These are phyloP conservation scores for Notothenia rossii DNA, from an alignment of 2,113 vertebrate genomes.

Conservation along the genomic window DNA sequence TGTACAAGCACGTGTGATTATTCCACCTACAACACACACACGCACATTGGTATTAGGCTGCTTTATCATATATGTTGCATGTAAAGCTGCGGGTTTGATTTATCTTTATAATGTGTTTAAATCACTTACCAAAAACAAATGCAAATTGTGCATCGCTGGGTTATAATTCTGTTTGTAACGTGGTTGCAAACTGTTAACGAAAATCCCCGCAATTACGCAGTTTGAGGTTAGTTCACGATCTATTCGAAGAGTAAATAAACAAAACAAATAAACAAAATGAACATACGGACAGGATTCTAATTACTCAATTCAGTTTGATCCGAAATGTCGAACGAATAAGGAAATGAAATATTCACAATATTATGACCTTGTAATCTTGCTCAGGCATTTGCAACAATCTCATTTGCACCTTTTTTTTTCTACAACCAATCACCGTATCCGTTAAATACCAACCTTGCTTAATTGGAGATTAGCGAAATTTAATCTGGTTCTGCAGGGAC, in stretches of 20 bases:
- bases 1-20: neutral
- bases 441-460: conserved; percentile 81
- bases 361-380: conserved; percentile 1
- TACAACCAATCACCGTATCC: neutral
- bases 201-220: neutral
- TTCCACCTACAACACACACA: neutral
- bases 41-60: neutral
- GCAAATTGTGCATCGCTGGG: neutral
- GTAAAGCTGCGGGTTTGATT: neutral
- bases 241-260: neutral
- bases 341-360: neutral
- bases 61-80: neutral
- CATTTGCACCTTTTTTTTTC: too few relatives aligned
- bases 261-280: neutral
- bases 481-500: conserved; percentile 57
- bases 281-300: neutral
- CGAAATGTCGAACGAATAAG: neutral
- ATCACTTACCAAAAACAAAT: neutral
- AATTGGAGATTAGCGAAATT: conserved; percentile 43
- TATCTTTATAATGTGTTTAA: neutral
- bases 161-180: neutral
- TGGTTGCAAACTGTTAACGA: neutral
- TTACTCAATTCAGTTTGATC: neutral
- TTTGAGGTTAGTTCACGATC: neutral
- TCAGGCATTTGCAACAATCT: neutral